phyloP scores from a whole-genome alignment of 1,140 invertebrate genomes.

The Rhyzopertha dominica region DNA sequence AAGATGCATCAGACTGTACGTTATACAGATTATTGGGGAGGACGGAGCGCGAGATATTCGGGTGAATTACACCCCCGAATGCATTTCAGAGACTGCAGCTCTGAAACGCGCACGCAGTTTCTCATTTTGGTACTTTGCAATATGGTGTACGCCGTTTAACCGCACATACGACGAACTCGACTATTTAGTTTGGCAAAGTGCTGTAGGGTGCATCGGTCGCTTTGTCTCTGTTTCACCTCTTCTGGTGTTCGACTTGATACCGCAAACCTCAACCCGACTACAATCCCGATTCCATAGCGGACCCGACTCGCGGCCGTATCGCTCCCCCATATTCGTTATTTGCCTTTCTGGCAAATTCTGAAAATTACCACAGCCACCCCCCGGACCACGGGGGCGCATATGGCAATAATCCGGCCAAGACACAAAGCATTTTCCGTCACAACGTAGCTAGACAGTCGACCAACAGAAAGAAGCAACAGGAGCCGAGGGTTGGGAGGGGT shows the following conservation, averaged over 20 bases:
- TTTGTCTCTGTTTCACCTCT: slow-evolving; percentile 30
- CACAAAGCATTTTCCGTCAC: slow-evolving; percentile 33
- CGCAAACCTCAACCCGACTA: slow-evolving; percentile 25
- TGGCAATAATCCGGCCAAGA: slow-evolving; percentile 8
- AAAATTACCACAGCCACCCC: slow-evolving; percentile 18
- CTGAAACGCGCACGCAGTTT: too few species aligned
- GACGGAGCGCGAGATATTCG: too few species aligned
- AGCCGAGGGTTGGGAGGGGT: slow-evolving; percentile 40
- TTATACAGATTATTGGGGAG: too few species aligned
- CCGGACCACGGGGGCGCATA: slow-evolving; percentile 12
- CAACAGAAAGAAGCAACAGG: slow-evolving; percentile 44
- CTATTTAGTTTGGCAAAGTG: slow-evolving; percentile 26
- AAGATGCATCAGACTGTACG: too few species aligned
- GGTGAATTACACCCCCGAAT: too few species aligned
- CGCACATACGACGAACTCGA: too few species aligned
- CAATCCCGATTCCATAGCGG: slow-evolving; percentile 20
- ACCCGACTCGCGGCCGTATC: slow-evolving; percentile 10
- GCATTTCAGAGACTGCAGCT: too few species aligned
- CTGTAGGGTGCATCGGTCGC: slow-evolving; percentile 29
- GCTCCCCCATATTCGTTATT: slow-evolving; percentile 7
- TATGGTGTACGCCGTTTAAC: too few species aligned
- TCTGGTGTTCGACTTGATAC: slow-evolving; percentile 33
- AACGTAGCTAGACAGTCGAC: slow-evolving; percentile 36
- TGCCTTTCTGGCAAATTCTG: slow-evolving; percentile 17
- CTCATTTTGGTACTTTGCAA: too few species aligned